Evolutionary conservation across 2,888 invertebrate genomes (phyloP).

Genomic region (Plebejus anna): DNA sequence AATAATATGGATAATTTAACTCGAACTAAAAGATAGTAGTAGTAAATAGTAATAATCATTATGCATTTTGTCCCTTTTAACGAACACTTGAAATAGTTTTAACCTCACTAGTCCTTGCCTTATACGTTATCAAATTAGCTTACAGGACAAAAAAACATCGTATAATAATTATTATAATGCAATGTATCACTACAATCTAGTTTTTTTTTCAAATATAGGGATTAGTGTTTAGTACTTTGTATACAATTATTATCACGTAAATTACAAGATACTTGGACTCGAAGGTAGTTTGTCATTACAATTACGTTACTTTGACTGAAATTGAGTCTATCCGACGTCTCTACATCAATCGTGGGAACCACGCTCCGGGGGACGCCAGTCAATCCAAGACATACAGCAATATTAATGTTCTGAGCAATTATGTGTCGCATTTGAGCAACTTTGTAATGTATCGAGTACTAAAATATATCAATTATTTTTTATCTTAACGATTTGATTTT

Average conservation of each 20-base stretch:
- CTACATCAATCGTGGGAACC: slow-evolving; percentile 11
- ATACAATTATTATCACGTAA: not conserved
- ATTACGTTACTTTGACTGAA: not conserved
- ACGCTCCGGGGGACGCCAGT: not conserved
- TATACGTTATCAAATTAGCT: not conserved
- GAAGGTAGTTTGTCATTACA: not conserved
- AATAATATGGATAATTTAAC: not conserved
- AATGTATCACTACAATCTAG: not conserved
- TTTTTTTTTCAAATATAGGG: too few relatives aligned
- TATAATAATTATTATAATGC: not conserved
- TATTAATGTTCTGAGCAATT: slow-evolving; percentile 11
- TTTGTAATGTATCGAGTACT: not conserved
- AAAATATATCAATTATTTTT: not conserved
- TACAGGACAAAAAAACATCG: not conserved
- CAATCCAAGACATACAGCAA: slow-evolving; percentile 4
- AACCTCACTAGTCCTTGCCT: not conserved
- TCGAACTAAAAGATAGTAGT: not conserved
- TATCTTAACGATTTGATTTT: slow-evolving; percentile 16
- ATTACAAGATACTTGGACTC: not conserved
- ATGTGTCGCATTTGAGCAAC: not conserved
- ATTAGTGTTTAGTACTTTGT: not conserved
- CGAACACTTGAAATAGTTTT: not conserved
- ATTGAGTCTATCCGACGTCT: not conserved
- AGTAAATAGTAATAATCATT: not conserved
- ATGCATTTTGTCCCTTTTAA: not conserved